These are phyloP conservation scores for Agrochola lota DNA, from an alignment of 2,888 invertebrate species.

Conservation along the genomic window DNA sequence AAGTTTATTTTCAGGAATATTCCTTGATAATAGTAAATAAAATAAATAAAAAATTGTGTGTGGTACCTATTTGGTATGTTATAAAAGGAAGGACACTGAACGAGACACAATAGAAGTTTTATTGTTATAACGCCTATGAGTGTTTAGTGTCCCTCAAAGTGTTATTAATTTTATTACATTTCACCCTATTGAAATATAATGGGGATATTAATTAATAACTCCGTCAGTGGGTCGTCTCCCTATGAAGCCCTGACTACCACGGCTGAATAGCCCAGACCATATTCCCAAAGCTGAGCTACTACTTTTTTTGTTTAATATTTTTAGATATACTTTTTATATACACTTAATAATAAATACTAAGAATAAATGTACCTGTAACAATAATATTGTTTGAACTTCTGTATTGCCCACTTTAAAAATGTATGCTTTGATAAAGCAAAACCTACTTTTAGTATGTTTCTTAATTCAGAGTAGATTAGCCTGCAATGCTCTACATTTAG, in stretches of 20 bases:
- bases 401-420: not conserved
- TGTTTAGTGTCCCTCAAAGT: too few relatives aligned
- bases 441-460: not conserved
- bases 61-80: too few relatives aligned
- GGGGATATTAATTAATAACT: not conserved
- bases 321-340: not conserved
- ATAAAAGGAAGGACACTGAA: too few relatives aligned
- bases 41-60: too few relatives aligned
- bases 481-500: not conserved
- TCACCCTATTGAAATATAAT: not conserved
- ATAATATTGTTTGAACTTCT: not conserved
- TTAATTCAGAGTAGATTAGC: conserved; percentile 3
- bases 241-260: not conserved
- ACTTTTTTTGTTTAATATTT: not conserved
- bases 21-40: too few relatives aligned
- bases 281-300: not conserved
- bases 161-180: not conserved
- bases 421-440: not conserved
- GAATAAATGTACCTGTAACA: not conserved
- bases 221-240: too few relatives aligned
- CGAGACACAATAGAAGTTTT: too few relatives aligned
- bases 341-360: not conserved
- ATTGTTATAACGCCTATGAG: too few relatives aligned
- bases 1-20: too few relatives aligned
- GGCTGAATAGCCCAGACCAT: not conserved